These are phyloP conservation scores for Coleophora flavipennella DNA, from an alignment of 2,888 invertebrate genomes.

Conservation along the genomic window DNA sequence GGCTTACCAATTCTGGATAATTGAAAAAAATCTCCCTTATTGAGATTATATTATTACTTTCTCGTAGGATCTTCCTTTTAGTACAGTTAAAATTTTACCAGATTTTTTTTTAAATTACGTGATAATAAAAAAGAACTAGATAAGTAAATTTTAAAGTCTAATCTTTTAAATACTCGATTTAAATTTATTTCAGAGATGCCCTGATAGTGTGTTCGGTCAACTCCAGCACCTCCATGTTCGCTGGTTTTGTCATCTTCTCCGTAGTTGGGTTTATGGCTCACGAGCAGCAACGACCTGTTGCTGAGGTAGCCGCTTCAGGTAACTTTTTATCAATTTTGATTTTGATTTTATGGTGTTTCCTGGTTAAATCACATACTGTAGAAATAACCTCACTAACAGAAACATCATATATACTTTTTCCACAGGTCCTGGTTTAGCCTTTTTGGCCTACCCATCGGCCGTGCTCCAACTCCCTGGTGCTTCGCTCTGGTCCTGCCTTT, in stretches of 20 bases:
- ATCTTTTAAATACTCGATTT: too few relatives aligned
- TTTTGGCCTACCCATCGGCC: conserved; percentile 93
- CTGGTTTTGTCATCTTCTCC: conserved; percentile 94
- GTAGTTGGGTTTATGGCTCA: conserved; percentile 97
- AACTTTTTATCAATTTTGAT: conserved; percentile 9
- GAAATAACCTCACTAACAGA: background rate
- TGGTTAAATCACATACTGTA: background rate
- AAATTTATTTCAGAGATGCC: conserved; percentile 78
- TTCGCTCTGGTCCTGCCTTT: conserved; percentile 91
- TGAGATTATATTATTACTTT: too few relatives aligned
- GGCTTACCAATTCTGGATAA: too few relatives aligned
- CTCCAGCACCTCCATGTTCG: conserved; percentile 94
- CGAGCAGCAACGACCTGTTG: conserved; percentile 92
- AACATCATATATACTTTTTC: background rate
- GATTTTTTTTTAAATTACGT: too few relatives aligned
- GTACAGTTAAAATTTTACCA: too few relatives aligned
- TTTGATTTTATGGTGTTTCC: too few relatives aligned
- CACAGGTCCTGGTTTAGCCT: conserved; percentile 90
- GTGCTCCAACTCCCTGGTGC: conserved; percentile 92
- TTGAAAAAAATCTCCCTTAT: too few relatives aligned
- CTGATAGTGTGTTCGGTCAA: conserved; percentile 91
- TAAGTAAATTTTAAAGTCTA: too few relatives aligned
- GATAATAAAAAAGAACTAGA: too few relatives aligned
- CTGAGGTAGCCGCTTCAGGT: conserved; percentile 95
- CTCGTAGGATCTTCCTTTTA: too few relatives aligned